Evolutionary conservation across 2,888 invertebrate species (phyloP).

Genomic region (Crematogaster levior): DNA sequence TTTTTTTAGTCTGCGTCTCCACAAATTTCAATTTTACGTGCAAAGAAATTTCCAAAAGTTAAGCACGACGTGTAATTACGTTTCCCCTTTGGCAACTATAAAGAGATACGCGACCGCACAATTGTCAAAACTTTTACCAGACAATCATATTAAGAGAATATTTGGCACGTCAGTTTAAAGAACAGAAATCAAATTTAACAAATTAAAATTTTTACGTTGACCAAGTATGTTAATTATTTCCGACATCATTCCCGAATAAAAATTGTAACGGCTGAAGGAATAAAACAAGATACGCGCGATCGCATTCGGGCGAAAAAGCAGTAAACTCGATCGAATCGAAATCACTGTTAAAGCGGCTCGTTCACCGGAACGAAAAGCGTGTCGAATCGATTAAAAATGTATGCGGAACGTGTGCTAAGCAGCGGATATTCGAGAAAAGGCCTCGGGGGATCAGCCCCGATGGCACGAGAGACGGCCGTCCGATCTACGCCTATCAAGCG

Average conservation of each 20-base stretch:
- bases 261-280: background rate
- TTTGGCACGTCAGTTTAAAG: background rate
- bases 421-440: constrained; percentile 74
- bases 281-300: background rate
- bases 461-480: constrained; percentile 51
- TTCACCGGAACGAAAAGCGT: constrained; percentile 57
- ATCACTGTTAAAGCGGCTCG: constrained; percentile 59
- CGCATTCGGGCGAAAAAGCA: background rate
- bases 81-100: background rate
- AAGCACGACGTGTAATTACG: constrained; percentile 39
- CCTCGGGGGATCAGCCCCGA: constrained; percentile 66
- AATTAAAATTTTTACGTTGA: background rate
- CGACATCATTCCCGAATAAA: background rate
- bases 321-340: constrained; percentile 28
- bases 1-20: constrained; percentile 33
- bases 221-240: background rate
- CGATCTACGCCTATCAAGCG: constrained; percentile 21
- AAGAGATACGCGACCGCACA: background rate
- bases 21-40: constrained; percentile 52
- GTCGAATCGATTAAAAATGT: constrained; percentile 78
- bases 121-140: constrained; percentile 5
- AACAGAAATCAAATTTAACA: background rate
- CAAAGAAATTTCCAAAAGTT: constrained; percentile 53
- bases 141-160: background rate
- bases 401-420: constrained; percentile 77